A percentile compares a stretch with the other conserved stretches of the same genome.
These are phyloP conservation scores for Antechinus flavipes DNA, from an alignment of 2,113 vertebrate genomes.

Conservation along the genomic window DNA sequence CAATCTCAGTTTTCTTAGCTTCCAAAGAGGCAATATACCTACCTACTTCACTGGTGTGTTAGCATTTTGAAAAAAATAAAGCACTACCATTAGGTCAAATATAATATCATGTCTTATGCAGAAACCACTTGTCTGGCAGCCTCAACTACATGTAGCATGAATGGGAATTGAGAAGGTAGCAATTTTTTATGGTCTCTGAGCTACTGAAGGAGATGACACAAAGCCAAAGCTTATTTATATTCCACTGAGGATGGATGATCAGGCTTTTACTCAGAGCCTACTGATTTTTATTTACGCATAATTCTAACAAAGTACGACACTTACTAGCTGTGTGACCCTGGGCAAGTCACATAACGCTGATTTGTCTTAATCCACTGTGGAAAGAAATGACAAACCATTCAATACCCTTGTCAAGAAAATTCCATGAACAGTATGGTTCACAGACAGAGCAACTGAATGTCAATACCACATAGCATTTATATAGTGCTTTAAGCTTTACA, in stretches of 20 bases:
- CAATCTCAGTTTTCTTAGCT: neutral
- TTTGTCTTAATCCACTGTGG: neutral
- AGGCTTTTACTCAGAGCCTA: too few species aligned
- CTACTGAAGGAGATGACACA: too few species aligned
- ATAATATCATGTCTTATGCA: neutral
- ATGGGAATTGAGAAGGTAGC: neutral
- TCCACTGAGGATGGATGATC: too few species aligned
- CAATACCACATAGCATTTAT: neutral
- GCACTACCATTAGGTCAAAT: neutral
- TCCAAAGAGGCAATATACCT: neutral
- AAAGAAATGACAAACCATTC: neutral
- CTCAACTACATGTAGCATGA: neutral
- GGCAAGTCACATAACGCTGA: neutral
- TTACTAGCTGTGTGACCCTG: neutral
- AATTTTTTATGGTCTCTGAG: neutral
- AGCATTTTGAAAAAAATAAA: neutral
- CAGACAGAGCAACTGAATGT: neutral
- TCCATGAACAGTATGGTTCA: neutral
- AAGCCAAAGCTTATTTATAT: too few species aligned
- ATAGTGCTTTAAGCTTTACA: neutral
- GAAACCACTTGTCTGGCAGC: neutral
- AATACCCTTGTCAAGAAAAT: neutral
- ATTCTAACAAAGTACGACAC: neutral
- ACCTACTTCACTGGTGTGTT: neutral
- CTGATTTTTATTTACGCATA: too few species aligned